Evolutionary conservation across 2,797 vertebrate species (phyloP), one percentile per base, ranked within the genome.

Genomic region (Manis crassicaudata): DNA sequence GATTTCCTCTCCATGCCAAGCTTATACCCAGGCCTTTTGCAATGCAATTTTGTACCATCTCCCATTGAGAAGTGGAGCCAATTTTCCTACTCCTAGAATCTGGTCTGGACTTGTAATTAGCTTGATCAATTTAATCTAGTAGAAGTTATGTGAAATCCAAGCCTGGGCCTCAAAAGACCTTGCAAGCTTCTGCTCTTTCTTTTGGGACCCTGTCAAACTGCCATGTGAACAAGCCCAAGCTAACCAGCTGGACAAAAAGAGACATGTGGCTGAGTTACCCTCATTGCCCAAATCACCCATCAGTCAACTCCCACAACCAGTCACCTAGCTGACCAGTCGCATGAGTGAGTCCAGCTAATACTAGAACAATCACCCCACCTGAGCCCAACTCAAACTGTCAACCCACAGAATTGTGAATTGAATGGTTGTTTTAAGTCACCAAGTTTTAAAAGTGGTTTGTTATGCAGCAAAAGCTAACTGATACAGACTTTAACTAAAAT

Each of bases 401-500:
- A 89, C 56, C 5, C 60, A 90, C 14, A 84, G 18, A 95, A 88
- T n/a, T 52, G 7, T 62, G 62, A 92, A 77, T 65, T 96, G 70
- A 77, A 75, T 43, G 40, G 20, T 46, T 76, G 29, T 84, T 88
- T 92, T 82, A 92, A 94, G 67, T 18, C 60, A 60, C 25, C 83
- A 60, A 73, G 20, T 77, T 94, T 94, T 77, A 68, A 62, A 46
- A 56, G 40, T 87, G 43, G 11, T 63, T 80, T 79, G n/a, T 75
- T 93, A 50, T 35, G 32, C 56, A 93, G 67, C 62, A 76, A 95
- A 96, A 62, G 52, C 35, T 82, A 54, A 83, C 21, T 73, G 62
- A 91, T 56, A 81, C 25, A 92, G 40, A 92, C 32, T 60, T 52
- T 80, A 83, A 92, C 56, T 88, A 94, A 96, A 96, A 86, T 83